Evolutionary conservation across 2,888 invertebrate species (phyloP), one percentile per base, ranked within the genome.

Genomic region (Fragum sueziense): DNA sequence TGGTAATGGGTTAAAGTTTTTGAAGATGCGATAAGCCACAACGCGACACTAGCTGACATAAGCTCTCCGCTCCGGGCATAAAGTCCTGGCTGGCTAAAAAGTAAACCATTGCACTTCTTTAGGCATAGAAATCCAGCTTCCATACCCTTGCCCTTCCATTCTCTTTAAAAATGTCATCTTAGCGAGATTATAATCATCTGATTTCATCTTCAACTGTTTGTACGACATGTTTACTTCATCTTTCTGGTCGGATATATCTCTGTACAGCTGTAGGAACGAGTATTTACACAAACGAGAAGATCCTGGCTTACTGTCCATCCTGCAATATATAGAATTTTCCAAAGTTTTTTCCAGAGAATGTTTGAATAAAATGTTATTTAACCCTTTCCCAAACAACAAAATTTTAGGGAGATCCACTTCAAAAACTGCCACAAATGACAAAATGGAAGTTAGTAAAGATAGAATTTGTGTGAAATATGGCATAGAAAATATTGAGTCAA

Each of bases 91-190:
- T n/a, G n/a, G n/a, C 22, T 37, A 65, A 9, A 9, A 17, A 20
- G 27, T 27, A 54, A 92, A 92, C 85, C 90, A 86, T 68, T 91
- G 88, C 72, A 92, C 90, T 83, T 92, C 92, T n/a, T 84, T 79
- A n/a, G 92, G 92, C 84, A 92, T 92, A 22, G 82, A 76, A 31
- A 92, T 88, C 92, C 92, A 92, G 22, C 80, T 79, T 17, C 92
- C 91, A 65, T 85, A 88, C 41, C 87, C 86, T 54, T 87, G 83
- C 51, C 85, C 85, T 41, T 85, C 81, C 79, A 92, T 89, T 82
- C 87, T 80, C 47, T 86, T 81, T 52, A 87, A 78, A 81, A 92
- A 87, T 33, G 77, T 84, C 82, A 82, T 82, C 76, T 92, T 92
- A 0, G 89, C 88, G 29, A 81, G 79, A 37, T 80, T 73, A 74